phyloP scores from a whole-genome alignment of 2,888 invertebrate genomes.

The Coremacera marginata region DNA sequence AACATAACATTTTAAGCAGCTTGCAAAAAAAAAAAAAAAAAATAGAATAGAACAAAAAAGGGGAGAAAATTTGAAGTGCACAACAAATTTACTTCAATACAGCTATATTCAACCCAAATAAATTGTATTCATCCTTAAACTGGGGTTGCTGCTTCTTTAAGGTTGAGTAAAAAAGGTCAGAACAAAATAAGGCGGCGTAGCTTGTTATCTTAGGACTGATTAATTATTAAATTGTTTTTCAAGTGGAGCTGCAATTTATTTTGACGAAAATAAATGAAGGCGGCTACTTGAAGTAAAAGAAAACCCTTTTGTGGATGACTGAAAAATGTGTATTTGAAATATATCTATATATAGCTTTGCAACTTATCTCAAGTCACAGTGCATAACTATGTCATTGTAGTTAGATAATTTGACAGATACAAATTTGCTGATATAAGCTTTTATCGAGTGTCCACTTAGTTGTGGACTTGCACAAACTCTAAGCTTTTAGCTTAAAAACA shows the following conservation, averaged over 20 bases:
- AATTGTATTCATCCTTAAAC: too few species aligned
- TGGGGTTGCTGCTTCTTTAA: neutral
- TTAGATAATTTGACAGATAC: neutral
- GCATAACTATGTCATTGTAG: neutral
- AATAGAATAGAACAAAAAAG: neutral
- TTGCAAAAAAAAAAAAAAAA: neutral
- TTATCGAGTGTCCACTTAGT: too few species aligned
- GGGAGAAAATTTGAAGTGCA: neutral
- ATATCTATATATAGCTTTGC: neutral
- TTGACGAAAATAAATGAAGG: neutral
- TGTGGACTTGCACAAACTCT: too few species aligned
- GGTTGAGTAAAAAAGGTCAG: neutral
- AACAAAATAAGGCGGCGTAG: neutral
- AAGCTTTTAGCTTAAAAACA: too few species aligned
- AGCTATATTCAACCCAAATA: neutral
- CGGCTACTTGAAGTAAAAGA: neutral
- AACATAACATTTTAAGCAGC: neutral
- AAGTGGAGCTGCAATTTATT: constrained; percentile 2
- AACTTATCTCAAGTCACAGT: neutral
- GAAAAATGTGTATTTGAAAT: neutral
- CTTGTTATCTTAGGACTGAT: constrained; percentile 7
- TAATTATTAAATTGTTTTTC: constrained; percentile 14
- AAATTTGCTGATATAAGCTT: too few species aligned
- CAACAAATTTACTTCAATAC: neutral
- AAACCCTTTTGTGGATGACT: neutral